These are phyloP conservation scores for Sarcophaga bullata DNA, from an alignment of 1,140 invertebrate species.

Conservation along the genomic window DNA sequence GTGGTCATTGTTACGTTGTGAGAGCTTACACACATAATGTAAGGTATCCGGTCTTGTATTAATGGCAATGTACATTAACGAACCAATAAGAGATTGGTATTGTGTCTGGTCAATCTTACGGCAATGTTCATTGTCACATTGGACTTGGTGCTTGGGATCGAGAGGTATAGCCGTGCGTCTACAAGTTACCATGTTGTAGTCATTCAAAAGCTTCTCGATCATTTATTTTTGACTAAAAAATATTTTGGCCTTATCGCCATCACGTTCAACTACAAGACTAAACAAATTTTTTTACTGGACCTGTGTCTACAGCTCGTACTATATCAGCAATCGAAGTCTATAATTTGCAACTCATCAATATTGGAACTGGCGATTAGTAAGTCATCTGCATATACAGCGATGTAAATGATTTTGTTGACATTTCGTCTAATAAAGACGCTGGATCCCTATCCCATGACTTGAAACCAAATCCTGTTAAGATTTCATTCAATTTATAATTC, in stretches of 20 bases:
- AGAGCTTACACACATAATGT: no score
- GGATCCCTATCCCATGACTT: constrained; percentile 20
- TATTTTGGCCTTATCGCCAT: neutral
- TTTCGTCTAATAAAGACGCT: neutral
- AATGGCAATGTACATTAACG: no score
- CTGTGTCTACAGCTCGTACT: no score
- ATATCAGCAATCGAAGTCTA: neutral
- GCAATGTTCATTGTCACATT: no score
- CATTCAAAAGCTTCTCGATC: neutral
- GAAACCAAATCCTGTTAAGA: constrained; percentile 34
- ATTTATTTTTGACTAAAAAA: neutral
- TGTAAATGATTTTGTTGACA: neutral
- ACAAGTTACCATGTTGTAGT: neutral
- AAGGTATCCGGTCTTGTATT: no score
- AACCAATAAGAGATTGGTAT: no score
- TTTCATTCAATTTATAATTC: constrained; percentile 28
- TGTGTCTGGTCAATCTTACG: no score
- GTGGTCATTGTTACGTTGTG: no score
- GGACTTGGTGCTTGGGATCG: no score
- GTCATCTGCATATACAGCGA: constrained; percentile 40
- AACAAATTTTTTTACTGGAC: neutral
- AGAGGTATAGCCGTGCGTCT: neutral
- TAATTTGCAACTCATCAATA: neutral
- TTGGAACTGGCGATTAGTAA: constrained; percentile 13
- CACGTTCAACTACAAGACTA: neutral